These are phyloP conservation scores for Anthophora plumipes DNA, from an alignment of 2,888 invertebrate species.

Conservation along the genomic window DNA sequence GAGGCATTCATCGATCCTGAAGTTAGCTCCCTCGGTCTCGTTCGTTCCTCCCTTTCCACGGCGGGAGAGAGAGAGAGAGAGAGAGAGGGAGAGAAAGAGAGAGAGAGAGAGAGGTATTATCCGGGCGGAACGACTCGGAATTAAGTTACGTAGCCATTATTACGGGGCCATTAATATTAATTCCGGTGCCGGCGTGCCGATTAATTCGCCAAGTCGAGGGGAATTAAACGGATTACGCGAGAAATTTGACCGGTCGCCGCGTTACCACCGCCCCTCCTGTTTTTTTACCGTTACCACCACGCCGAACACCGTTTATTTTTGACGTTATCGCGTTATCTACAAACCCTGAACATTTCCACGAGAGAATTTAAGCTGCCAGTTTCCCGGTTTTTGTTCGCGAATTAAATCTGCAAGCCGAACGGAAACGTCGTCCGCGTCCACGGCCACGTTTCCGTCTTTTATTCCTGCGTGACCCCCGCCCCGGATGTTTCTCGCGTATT, in stretches of 20 bases:
- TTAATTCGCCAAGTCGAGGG: constrained; percentile 36
- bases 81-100: neutral
- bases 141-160: constrained; percentile 42
- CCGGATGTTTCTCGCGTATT: neutral
- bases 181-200: constrained; percentile 22
- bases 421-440: neutral
- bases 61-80: too few relatives aligned
- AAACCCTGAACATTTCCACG: neutral
- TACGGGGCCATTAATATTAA: constrained; percentile 42
- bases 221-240: constrained; percentile 29
- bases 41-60: neutral
- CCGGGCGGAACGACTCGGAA: constrained; percentile 28
- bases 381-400: neutral
- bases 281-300: constrained; percentile 21
- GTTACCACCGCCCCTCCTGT: too few relatives aligned
- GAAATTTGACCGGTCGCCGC: constrained; percentile 14
- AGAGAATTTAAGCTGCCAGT: neutral
- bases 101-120: neutral
- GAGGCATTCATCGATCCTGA: constrained; percentile 7
- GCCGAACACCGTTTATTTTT: neutral
- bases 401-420: neutral
- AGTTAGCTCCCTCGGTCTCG: neutral
- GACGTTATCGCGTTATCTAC: neutral
- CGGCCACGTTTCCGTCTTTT: neutral
- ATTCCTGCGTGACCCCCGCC: neutral